These are phyloP conservation scores for Drosophila saltans DNA, from an alignment of 1,140 invertebrate genomes.

Conservation along the genomic window DNA sequence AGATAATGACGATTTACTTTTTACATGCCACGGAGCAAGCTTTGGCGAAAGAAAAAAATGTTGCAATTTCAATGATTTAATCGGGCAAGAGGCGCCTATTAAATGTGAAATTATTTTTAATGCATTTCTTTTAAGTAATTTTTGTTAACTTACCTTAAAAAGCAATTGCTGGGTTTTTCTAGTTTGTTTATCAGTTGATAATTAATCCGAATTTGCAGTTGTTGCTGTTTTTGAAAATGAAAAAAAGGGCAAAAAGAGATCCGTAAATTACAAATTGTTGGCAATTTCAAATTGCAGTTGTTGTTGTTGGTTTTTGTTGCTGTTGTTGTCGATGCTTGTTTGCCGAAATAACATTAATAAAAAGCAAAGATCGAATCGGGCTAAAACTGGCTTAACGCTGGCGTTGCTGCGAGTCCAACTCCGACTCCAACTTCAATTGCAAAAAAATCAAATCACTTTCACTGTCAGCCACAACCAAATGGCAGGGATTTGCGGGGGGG, in stretches of 20 bases:
- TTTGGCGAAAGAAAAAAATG: conserved; percentile 28
- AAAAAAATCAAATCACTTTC: conserved; percentile 81
- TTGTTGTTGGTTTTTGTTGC: conserved; percentile 55
- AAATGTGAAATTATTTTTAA: conserved; percentile 42
- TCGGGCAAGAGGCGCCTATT: conserved; percentile 28
- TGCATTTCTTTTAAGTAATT: conserved; percentile 17
- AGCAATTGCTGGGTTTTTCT: background rate
- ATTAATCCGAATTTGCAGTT: conserved; percentile 59
- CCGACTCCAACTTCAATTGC: conserved; percentile 68
- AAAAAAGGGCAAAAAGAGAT: conserved; percentile 44
- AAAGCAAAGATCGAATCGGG: conserved; percentile 42
- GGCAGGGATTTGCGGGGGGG: conserved; percentile 31
- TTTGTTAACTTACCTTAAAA: conserved; percentile 23
- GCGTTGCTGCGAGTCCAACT: conserved; percentile 15
- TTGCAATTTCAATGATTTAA: conserved; percentile 78
- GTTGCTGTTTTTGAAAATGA: conserved; percentile 30
- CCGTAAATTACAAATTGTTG: conserved; percentile 52
- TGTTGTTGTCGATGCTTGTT: conserved; percentile 35
- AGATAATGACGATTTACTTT: conserved; percentile 75
- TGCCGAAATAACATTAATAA: conserved; percentile 58
- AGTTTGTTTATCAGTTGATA: conserved; percentile 21
- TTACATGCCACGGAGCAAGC: conserved; percentile 55
- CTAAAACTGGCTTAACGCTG: conserved; percentile 9
- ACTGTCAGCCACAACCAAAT: conserved; percentile 63
- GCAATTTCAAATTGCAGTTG: conserved; percentile 50